Evolutionary conservation across 2,888 invertebrate species (phyloP).

Genomic region (Amphipoea lucens): DNA sequence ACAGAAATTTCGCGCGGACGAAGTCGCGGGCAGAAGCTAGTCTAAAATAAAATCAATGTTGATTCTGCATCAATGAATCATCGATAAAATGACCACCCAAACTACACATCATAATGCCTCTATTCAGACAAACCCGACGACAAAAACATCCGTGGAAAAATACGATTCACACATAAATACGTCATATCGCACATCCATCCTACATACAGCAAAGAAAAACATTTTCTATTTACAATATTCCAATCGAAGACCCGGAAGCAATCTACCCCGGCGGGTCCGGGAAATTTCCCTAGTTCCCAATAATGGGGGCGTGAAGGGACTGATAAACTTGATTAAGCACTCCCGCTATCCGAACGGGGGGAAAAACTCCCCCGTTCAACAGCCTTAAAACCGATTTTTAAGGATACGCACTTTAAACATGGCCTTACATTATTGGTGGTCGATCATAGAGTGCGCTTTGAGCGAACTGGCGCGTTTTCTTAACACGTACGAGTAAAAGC

Average conservation of each 20-base stretch:
- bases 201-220: constrained; percentile 35
- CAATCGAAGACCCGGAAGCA: constrained; percentile 67
- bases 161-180: constrained; percentile 8
- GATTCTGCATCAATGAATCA: neutral
- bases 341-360: constrained; percentile 67
- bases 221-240: constrained; percentile 64
- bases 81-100: neutral
- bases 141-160: constrained; percentile 31
- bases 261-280: constrained; percentile 64
- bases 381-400: constrained; percentile 69
- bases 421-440: constrained; percentile 44
- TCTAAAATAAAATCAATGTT: neutral
- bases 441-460: constrained; percentile 12
- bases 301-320: constrained; percentile 71
- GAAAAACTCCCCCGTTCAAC: constrained; percentile 61
- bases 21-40: no score
- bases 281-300: constrained; percentile 69
- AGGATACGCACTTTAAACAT: constrained; percentile 44
- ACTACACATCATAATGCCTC: neutral
- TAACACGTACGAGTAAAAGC: no score
- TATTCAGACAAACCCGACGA: constrained; percentile 3
- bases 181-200: constrained; percentile 28
- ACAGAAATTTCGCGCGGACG: no score
- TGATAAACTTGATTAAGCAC: constrained; percentile 77
- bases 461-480: neutral